Evolutionary conservation across 1,140 invertebrate species (phyloP).

Genomic region (Brachionus koreanus): DNA sequence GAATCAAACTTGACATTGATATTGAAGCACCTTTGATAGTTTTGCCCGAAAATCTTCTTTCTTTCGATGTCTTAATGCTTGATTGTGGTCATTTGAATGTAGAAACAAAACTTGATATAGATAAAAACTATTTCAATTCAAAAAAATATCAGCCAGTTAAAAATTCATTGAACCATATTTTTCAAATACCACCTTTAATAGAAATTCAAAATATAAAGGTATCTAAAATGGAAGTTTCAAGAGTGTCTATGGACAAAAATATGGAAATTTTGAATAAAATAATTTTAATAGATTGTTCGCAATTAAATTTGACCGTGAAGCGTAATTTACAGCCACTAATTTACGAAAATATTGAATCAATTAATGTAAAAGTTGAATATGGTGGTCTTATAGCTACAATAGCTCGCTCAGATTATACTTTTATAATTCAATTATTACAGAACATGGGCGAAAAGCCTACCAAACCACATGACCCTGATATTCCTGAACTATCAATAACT

Average conservation of each 20-base stretch:
- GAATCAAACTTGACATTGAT: constrained; percentile 30
- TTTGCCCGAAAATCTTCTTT: background rate
- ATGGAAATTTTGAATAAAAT: background rate
- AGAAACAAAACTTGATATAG: background rate
- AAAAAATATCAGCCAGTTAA: background rate
- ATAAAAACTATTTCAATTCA: background rate
- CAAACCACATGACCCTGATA: background rate
- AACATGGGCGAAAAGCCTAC: constrained; percentile 10
- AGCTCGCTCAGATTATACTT: constrained; percentile 12
- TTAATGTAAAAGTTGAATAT: background rate
- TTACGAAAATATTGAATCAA: background rate
- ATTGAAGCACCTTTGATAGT: constrained; percentile 30
- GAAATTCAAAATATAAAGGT: background rate
- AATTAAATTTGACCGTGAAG: background rate
- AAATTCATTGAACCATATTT: background rate
- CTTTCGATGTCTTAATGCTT: background rate
- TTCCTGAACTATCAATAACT: background rate
- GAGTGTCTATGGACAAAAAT: background rate
- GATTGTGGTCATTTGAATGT: constrained; percentile 36
- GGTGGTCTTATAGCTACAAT: background rate
- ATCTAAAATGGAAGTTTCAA: background rate
- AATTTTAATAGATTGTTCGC: constrained; percentile 15
- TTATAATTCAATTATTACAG: constrained; percentile 18
- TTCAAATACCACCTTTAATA: background rate
- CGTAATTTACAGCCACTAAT: background rate